Conservation (phyloP, 2,797 vertebrate genomes). For the Clarias laeviceps region DNA sequence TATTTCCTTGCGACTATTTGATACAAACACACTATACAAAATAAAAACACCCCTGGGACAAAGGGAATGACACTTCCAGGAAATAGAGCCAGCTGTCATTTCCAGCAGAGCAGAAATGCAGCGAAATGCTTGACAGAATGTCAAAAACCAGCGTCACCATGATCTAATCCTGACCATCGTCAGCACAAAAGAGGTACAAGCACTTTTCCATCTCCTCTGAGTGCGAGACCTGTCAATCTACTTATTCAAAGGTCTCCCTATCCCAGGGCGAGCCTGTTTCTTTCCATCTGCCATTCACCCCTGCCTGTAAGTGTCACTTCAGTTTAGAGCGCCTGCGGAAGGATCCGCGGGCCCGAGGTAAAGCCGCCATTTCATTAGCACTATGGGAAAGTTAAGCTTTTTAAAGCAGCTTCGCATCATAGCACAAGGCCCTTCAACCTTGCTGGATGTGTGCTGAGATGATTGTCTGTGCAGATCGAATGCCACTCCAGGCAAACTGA, state of each 20-base stretch:
- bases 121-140: constrained; percentile 69
- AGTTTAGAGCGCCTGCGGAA: constrained; percentile 68
- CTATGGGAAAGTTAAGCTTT: constrained; percentile 55
- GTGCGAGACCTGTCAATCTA: constrained; percentile 74
- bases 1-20: constrained; percentile 14
- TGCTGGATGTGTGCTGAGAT: constrained; percentile 38
- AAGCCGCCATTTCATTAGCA: constrained; percentile 70
- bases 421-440: constrained; percentile 38
- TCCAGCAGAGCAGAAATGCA: constrained; percentile 63
- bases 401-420: constrained; percentile 55
- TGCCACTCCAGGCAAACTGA: constrained; percentile 29
- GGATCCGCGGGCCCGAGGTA: constrained; percentile 56
- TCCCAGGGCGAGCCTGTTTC: constrained; percentile 65
- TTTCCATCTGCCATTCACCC: constrained; percentile 62
- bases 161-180: constrained; percentile 52
- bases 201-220: constrained; percentile 72
- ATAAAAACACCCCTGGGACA: constrained; percentile 49
- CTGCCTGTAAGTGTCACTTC: constrained; percentile 74
- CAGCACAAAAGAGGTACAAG: constrained; percentile 65
- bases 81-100: constrained; percentile 69
- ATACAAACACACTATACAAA: constrained; percentile 44
- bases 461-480: constrained; percentile 41
- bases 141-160: constrained; percentile 63
- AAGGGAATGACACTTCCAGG: constrained; percentile 36
- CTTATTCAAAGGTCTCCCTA: constrained; percentile 69